Evolutionary conservation across 2,888 invertebrate genomes (phyloP).

Genomic region (Oeneis ivallda): DNA sequence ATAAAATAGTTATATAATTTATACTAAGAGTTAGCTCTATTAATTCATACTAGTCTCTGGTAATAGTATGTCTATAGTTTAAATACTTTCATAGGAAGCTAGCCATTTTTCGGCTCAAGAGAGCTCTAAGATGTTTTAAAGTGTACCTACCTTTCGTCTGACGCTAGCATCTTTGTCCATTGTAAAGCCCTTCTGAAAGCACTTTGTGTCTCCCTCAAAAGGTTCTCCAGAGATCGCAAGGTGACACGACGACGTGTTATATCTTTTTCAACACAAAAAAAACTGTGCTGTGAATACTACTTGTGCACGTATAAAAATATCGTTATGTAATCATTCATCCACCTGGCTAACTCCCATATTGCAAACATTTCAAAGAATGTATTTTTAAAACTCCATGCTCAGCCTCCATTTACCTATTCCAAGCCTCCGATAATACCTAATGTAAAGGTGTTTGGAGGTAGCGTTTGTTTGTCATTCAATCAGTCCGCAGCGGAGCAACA

Average conservation of each 20-base stretch:
- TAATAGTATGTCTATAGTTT: not conserved
- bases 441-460: too few relatives aligned
- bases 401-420: too few relatives aligned
- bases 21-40: too few relatives aligned
- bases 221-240: constrained; percentile 51
- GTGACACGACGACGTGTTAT: constrained; percentile 36
- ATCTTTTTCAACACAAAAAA: constrained; percentile 33
- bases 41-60: too few relatives aligned
- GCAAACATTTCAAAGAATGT: not conserved
- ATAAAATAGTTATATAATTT: too few relatives aligned
- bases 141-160: constrained; percentile 43
- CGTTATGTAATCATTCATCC: not conserved
- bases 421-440: too few relatives aligned
- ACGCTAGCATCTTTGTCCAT: constrained; percentile 53
- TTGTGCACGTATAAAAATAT: constrained; percentile 17
- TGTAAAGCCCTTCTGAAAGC: constrained; percentile 55
- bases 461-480: too few relatives aligned
- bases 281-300: constrained; percentile 18
- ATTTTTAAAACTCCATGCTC: not conserved
- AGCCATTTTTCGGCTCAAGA: constrained; percentile 31
- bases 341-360: not conserved
- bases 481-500: too few relatives aligned
- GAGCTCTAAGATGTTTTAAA: constrained; percentile 38
- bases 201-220: constrained; percentile 60
- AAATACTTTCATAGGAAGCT: constrained; percentile 25